A percentile compares a stretch with the other conserved stretches of the same genome.
Conservation (phyloP, 2,113 vertebrate genomes). For the Salvelinus fontinalis region DNA sequence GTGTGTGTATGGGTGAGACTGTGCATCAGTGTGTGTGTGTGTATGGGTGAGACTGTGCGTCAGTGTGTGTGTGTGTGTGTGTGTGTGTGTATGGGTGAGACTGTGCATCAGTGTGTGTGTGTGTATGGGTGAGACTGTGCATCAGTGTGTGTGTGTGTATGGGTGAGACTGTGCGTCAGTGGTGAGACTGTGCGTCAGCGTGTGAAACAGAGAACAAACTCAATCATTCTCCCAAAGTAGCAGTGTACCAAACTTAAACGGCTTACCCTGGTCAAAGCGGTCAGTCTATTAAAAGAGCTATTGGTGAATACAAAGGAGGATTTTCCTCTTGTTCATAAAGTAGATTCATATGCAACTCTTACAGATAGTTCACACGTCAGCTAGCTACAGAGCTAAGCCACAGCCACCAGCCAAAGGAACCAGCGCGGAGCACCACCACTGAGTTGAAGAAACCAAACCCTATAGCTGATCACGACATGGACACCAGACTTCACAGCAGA, state of each 20-base stretch:
- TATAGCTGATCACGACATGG: slow-evolving; percentile 37
- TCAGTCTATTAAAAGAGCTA: no score
- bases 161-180: no score
- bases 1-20: no score
- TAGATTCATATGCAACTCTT: neutral
- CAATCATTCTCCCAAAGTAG: slow-evolving; percentile 56
- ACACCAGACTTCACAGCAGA: slow-evolving; percentile 41
- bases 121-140: no score
- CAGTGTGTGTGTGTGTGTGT: neutral
- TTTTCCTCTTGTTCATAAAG: no score
- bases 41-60: no score
- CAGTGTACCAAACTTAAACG: slow-evolving; percentile 60
- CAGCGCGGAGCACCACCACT: slow-evolving; percentile 40
- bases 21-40: no score
- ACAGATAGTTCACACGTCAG: slow-evolving; percentile 51
- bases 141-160: no score
- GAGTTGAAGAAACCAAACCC: slow-evolving; percentile 46
- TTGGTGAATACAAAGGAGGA: no score
- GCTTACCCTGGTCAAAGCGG: slow-evolving; percentile 43
- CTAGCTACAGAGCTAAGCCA: slow-evolving; percentile 53
- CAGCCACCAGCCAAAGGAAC: slow-evolving; percentile 49
- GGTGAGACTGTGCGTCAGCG: neutral
- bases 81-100: no score
- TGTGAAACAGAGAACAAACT: slow-evolving; percentile 41
- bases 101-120: no score